A percentile compares a stretch with the other conserved stretches of the same genome.
phyloP scores from a whole-genome alignment of 2,888 invertebrate species.

The Spisula subtruncata region DNA sequence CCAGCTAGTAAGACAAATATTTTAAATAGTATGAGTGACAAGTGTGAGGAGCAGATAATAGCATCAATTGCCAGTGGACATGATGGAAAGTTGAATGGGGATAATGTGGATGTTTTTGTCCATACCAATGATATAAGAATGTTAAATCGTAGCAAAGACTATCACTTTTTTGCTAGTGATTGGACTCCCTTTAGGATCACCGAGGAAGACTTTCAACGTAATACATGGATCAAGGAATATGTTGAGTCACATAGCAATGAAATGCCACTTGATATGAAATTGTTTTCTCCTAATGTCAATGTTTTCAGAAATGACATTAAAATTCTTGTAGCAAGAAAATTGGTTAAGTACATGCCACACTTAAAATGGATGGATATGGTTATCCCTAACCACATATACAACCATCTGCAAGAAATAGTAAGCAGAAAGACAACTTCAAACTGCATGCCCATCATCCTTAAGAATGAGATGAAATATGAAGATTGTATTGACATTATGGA shows the following conservation, averaged over 20 bases:
- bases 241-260: background rate
- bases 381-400: background rate
- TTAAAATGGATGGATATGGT: slow-evolving; percentile 30
- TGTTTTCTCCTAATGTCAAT: background rate
- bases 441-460: slow-evolving; percentile 49
- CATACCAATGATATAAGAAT: slow-evolving; percentile 59
- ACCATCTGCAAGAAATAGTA: background rate
- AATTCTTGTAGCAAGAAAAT: background rate
- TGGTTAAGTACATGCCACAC: background rate
- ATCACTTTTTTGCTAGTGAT: slow-evolving; percentile 57
- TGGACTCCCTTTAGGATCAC: slow-evolving; percentile 34
- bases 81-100: slow-evolving; percentile 64
- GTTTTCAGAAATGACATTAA: background rate
- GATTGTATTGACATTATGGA: slow-evolving; percentile 50
- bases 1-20: slow-evolving; percentile 34
- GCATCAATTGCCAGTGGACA: slow-evolving; percentile 31
- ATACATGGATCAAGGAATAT: background rate
- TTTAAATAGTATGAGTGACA: background rate
- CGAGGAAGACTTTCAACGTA: background rate
- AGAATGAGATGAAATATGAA: slow-evolving; percentile 55
- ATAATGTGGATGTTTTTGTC: slow-evolving; percentile 63
- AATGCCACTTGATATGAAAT: background rate
- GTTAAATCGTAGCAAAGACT: slow-evolving; percentile 53
- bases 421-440: background rate
- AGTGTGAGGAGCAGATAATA: slow-evolving; percentile 23